phyloP scores from a whole-genome alignment of 2,797 vertebrate species.

The Falco novaeseelandiae region DNA sequence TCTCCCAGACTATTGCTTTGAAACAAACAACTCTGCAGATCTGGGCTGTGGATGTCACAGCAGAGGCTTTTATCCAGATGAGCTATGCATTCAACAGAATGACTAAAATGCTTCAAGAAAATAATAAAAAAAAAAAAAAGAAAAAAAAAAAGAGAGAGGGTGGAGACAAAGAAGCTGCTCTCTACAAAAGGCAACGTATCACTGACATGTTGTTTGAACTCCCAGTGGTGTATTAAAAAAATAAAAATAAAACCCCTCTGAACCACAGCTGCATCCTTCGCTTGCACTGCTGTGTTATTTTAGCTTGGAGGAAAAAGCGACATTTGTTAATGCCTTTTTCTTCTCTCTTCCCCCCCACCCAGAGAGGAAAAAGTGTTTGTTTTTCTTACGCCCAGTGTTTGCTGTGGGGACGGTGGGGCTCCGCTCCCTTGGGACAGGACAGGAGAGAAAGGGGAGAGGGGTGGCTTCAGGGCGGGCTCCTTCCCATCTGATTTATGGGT shows the following conservation, averaged over 20 bases:
- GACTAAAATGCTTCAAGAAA: conserved; percentile 60
- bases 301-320: background rate
- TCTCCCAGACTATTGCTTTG: conserved; percentile 48
- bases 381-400: background rate
- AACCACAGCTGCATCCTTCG: conserved; percentile 53
- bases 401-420: rapidly evolving
- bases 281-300: conserved; percentile 8
- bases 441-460: background rate
- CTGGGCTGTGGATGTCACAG: conserved; percentile 39
- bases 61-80: conserved; percentile 68
- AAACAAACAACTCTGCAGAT: conserved; percentile 32
- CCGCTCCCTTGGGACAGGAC: background rate
- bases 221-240: conserved; percentile 54
- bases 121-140: background rate
- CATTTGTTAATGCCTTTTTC: conserved; percentile 11
- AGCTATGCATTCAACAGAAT: conserved; percentile 5
- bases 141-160: background rate
- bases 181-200: conserved; percentile 27
- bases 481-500: conserved; percentile 15
- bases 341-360: background rate
- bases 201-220: conserved; percentile 47
- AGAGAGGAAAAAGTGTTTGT: background rate
- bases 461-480: conserved; percentile 10
- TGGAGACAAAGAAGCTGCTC: background rate
- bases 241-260: conserved; percentile 42